phyloP scores from a whole-genome alignment of 2,888 invertebrate genomes.

The Parasteatoda lunata region DNA sequence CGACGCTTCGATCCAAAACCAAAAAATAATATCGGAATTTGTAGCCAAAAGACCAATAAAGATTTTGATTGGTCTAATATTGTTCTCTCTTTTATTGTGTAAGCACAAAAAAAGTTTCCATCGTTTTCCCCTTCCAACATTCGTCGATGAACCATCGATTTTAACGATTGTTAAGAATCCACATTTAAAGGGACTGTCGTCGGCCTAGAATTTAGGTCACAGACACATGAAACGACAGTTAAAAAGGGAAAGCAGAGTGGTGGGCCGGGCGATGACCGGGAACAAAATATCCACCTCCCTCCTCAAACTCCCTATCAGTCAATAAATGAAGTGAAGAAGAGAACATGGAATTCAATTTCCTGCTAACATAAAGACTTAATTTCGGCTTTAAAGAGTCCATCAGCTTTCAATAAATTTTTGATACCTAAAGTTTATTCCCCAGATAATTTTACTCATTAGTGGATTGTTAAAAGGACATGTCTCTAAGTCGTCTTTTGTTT shows the following conservation, averaged over 20 bases:
- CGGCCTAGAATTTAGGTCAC: slow-evolving; percentile 39
- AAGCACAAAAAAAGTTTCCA: slow-evolving; percentile 27
- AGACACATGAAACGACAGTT: slow-evolving; percentile 11
- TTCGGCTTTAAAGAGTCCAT: no score
- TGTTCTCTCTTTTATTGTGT: slow-evolving; percentile 42
- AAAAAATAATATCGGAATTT: slow-evolving; percentile 25
- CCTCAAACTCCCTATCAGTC: slow-evolving; percentile 20
- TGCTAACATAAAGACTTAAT: no score
- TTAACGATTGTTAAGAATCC: slow-evolving; percentile 45
- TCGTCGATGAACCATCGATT: slow-evolving; percentile 47
- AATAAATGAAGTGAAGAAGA: slow-evolving; percentile 19
- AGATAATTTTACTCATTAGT: no score
- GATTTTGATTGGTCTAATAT: slow-evolving; percentile 53
- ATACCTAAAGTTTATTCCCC: no score
- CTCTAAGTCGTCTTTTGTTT: no score
- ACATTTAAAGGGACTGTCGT: slow-evolving; percentile 25
- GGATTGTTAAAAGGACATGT: no score
- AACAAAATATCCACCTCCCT: slow-evolving; percentile 21
- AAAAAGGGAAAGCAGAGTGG: neutral
- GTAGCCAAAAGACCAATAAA: slow-evolving; percentile 26
- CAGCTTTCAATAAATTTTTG: no score
- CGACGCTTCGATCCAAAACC: neutral
- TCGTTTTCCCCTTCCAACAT: neutral
- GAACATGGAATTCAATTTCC: neutral
- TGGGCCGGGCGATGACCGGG: slow-evolving; percentile 37